These are phyloP conservation scores for Melanerpes formicivorus DNA, from an alignment of 2,113 vertebrate species.

Conservation along the genomic window DNA sequence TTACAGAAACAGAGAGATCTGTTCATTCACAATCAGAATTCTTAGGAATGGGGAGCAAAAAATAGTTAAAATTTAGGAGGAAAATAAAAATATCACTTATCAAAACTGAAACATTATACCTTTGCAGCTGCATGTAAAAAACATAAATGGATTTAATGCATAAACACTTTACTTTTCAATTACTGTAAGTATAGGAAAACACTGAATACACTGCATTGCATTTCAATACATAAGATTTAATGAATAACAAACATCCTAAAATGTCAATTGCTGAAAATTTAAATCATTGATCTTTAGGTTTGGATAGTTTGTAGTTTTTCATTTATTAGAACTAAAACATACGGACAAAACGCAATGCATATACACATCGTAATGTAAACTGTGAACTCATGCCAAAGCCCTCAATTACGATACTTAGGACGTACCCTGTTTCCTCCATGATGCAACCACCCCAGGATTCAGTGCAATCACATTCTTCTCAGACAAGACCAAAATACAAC, in stretches of 20 bases:
- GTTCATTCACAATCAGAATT: neutral
- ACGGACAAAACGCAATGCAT: neutral
- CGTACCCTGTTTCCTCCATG: conserved; percentile 96
- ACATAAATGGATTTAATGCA: neutral
- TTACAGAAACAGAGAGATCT: neutral
- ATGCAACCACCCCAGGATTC: conserved; percentile 92
- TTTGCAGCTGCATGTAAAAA: neutral
- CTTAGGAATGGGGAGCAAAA: neutral
- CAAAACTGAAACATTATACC: neutral
- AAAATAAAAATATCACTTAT: neutral
- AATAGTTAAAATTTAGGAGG: neutral
- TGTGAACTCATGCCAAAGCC: neutral
- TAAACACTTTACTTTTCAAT: neutral
- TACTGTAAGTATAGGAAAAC: neutral
- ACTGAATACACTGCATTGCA: neutral
- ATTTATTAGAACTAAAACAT: neutral
- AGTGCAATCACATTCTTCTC: conserved; percentile 91
- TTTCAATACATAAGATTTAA: neutral
- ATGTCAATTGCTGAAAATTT: neutral
- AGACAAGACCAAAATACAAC: conserved; percentile 52
- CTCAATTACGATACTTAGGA: neutral
- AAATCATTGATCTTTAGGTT: neutral
- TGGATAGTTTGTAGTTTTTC: neutral
- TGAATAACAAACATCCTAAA: neutral
- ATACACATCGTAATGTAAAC: neutral